These are phyloP conservation scores for Teleogryllus occipitalis DNA, from an alignment of 1,140 invertebrate genomes.

Conservation along the genomic window DNA sequence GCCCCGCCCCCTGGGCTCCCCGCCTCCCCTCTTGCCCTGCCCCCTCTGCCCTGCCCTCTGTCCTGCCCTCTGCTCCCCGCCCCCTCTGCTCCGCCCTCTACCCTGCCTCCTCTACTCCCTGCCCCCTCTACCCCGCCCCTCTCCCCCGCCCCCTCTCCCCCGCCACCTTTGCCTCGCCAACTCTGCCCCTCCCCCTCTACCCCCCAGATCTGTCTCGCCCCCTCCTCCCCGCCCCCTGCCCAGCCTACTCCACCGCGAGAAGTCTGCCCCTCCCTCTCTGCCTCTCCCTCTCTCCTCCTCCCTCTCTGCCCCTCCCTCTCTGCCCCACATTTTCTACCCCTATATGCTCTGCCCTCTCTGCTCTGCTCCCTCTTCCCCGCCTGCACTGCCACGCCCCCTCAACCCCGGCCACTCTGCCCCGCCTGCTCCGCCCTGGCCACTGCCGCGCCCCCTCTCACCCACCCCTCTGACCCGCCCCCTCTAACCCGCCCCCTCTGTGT, in stretches of 20 bases:
- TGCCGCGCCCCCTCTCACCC: background rate
- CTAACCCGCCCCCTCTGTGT: background rate
- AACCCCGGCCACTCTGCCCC: background rate
- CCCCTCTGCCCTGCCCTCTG: too few species aligned
- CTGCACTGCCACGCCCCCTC: background rate
- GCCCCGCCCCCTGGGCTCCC: background rate
- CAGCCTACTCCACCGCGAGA: background rate
- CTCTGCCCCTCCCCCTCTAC: conserved; percentile 8
- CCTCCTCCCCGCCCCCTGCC: background rate
- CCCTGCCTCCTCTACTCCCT: conserved; percentile 4
- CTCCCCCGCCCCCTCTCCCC: background rate
- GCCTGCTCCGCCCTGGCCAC: background rate
- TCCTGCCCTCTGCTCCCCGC: too few species aligned
- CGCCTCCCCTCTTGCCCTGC: background rate
- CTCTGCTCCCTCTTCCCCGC: background rate
- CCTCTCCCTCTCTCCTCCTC: background rate
- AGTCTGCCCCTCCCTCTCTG: background rate
- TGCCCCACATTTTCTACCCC: background rate
- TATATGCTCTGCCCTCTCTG: background rate
- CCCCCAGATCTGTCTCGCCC: background rate
- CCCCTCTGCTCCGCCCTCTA: conserved; percentile 9
- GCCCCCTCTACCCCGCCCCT: background rate
- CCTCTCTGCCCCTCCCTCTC: too few species aligned
- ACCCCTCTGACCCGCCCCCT: background rate
- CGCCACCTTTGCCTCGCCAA: background rate